Evolutionary conservation across 2,888 invertebrate genomes (phyloP).

Genomic region (Megaustenia siamemsis): DNA sequence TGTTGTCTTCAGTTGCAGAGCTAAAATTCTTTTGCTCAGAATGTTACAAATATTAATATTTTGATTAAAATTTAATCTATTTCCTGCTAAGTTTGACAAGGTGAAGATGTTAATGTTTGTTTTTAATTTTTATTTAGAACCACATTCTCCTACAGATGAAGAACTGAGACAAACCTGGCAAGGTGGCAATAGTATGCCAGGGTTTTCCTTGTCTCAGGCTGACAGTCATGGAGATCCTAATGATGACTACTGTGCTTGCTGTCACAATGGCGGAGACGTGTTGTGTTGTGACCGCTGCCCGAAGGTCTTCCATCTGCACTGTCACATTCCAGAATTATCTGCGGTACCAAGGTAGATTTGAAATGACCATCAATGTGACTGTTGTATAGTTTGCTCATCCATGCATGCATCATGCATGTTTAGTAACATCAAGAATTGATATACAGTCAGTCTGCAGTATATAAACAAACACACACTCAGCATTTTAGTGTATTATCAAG

Average conservation of each 20-base stretch:
- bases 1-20: too few relatives aligned
- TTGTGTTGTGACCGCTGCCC: conserved; percentile 97
- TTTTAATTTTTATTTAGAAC: neutral
- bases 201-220: conserved; percentile 54
- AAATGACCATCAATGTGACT: neutral
- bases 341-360: conserved; percentile 77
- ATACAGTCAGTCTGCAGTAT: too few relatives aligned
- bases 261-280: conserved; percentile 96
- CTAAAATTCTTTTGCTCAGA: too few relatives aligned
- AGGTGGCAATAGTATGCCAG: conserved; percentile 58
- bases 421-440: too few relatives aligned
- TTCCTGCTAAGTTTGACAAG: neutral
- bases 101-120: neutral
- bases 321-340: conserved; percentile 93
- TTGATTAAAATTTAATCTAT: neutral
- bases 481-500: too few relatives aligned
- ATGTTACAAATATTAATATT: too few relatives aligned
- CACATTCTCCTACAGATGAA: conserved; percentile 37
- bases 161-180: conserved; percentile 55
- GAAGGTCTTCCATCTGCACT: conserved; percentile 95
- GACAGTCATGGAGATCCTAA: conserved; percentile 86
- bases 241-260: conserved; percentile 97
- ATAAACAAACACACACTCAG: too few relatives aligned
- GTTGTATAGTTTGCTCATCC: too few relatives aligned
- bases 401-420: too few relatives aligned